Percentiles rank a stretch among this genome's conserved stretches.
Conservation (phyloP, 2,797 vertebrate genomes). For the Eulemur albifrons region DNA sequence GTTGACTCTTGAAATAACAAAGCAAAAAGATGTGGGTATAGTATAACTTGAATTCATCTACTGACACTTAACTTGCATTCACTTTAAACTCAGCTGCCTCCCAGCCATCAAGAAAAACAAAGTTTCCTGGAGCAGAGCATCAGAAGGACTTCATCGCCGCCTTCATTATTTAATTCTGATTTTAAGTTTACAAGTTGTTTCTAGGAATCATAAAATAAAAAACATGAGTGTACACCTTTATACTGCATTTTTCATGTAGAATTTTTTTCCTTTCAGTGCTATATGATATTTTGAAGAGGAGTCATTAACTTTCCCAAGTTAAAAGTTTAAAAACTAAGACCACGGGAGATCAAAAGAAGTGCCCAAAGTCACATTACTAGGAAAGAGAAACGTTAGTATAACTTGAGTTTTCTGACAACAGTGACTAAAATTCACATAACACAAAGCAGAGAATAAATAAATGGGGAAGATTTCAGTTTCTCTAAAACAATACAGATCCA, state of each 20-base stretch:
- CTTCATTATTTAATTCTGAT: not conserved
- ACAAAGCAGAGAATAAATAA: not conserved
- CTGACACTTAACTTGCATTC: not conserved
- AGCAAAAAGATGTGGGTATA: not conserved
- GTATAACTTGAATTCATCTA: not conserved
- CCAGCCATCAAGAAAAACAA: not conserved
- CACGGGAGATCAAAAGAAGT: not conserved
- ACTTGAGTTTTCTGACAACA: not conserved
- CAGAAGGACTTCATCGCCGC: not conserved
- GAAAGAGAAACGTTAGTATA: not conserved
- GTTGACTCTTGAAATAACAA: not conserved
- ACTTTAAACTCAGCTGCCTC: not conserved
- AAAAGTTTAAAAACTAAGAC: not conserved
- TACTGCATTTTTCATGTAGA: not conserved
- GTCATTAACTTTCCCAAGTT: not conserved
- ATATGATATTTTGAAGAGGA: not conserved
- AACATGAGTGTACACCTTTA: not conserved
- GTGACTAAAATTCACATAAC: not conserved
- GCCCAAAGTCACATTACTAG: not conserved
- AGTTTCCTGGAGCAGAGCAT: not conserved
- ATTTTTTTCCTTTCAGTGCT: not conserved
- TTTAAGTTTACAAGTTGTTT: not conserved
- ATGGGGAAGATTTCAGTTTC: not conserved
- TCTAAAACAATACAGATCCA: not conserved
- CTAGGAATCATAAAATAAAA: not conserved